A percentile compares a stretch with the other conserved stretches of the same genome.
These are phyloP conservation scores for Cuniculus paca DNA, from an alignment of 2,797 vertebrate species.

Conservation along the genomic window DNA sequence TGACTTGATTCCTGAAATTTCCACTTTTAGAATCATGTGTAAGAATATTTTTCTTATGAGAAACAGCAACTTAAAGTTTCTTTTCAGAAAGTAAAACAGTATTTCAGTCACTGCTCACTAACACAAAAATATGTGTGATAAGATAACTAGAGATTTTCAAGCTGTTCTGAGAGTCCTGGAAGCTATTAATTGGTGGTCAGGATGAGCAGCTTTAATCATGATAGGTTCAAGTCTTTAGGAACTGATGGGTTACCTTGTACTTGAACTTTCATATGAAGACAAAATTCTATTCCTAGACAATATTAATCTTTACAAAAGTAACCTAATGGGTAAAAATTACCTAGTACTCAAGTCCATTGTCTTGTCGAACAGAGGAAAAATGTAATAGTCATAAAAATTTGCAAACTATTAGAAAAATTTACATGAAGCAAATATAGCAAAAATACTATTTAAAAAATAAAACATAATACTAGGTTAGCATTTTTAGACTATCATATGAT, in stretches of 20 bases:
- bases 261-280: slow-evolving; percentile 7
- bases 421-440: not conserved
- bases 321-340: not conserved
- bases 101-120: not conserved
- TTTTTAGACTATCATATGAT: not conserved
- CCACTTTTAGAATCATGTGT: slow-evolving; percentile 8
- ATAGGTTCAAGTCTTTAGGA: not conserved
- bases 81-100: not conserved
- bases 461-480: not conserved
- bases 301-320: not conserved
- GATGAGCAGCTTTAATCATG: not conserved
- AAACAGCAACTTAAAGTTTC: not conserved
- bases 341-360: not conserved
- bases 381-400: not conserved
- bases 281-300: not conserved
- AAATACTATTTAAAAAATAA: slow-evolving; percentile 30
- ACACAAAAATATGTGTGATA: not conserved
- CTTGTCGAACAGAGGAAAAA: not conserved
- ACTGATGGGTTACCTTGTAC: not conserved
- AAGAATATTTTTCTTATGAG: slow-evolving; percentile 33
- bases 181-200: not conserved
- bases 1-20: slow-evolving; percentile 45
- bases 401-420: not conserved
- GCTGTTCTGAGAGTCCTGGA: not conserved
- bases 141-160: not conserved